These are phyloP conservation scores for Drosophila mimica DNA, from an alignment of 2,888 invertebrate genomes.

Conservation along the genomic window DNA sequence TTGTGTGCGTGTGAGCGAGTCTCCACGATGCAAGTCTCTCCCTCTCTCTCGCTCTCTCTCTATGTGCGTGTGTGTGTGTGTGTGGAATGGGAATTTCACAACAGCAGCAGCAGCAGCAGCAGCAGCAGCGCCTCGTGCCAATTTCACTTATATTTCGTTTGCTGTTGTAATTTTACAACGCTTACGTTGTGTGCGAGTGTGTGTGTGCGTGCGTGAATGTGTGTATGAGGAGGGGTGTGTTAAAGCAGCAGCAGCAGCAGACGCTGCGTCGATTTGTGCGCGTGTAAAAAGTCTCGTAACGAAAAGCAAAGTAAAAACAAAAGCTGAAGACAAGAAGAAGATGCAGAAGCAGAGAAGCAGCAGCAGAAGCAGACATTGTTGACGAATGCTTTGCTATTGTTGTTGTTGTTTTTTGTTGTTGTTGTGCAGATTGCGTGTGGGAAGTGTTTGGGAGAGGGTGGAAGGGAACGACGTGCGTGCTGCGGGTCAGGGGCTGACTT, in stretches of 20 bases:
- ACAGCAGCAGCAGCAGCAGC: slow-evolving; percentile 55
- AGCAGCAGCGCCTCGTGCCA: slow-evolving; percentile 65
- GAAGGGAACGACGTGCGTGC: slow-evolving; percentile 28
- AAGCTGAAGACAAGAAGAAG: slow-evolving; percentile 70
- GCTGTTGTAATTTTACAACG: slow-evolving; percentile 62
- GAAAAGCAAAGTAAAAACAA: slow-evolving; percentile 76
- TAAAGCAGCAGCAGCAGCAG: slow-evolving; percentile 31
- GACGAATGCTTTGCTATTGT: slow-evolving; percentile 41
- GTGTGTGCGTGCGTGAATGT: slow-evolving; percentile 4
- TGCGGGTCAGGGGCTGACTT: slow-evolving; percentile 39
- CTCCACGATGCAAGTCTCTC: slow-evolving; percentile 29
- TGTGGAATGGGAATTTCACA: slow-evolving; percentile 76
- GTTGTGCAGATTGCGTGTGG: slow-evolving; percentile 16
- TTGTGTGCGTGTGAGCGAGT: slow-evolving; percentile 58
- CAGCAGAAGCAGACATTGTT: slow-evolving; percentile 21
- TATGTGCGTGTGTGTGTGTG: slow-evolving; percentile 32
- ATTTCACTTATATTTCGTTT: slow-evolving; percentile 69
- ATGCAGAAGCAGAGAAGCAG: slow-evolving; percentile 24
- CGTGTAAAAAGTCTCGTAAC: slow-evolving; percentile 75
- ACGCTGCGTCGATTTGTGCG: slow-evolving; percentile 49
- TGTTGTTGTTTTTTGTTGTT: slow-evolving; percentile 17
- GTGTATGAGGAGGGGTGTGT: slow-evolving; percentile 10
- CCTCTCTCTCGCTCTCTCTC: slow-evolving; percentile 4
- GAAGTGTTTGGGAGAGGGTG: slow-evolving; percentile 5
- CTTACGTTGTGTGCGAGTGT: slow-evolving; percentile 29